phyloP scores from a whole-genome alignment of 2,888 invertebrate species.

The Pachydiplax longipennis region DNA sequence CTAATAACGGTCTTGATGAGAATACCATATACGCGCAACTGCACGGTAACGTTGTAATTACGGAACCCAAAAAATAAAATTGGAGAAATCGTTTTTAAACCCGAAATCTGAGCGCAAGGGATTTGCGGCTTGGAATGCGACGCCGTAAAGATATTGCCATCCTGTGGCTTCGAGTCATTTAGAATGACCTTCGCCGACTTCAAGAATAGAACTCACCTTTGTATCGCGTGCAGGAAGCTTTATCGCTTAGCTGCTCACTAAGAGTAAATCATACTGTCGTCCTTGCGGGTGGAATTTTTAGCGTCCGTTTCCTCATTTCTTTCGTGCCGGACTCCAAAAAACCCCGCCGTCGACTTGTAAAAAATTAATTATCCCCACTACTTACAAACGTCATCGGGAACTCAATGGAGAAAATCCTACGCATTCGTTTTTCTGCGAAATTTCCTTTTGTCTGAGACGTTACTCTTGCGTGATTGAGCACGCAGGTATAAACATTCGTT shows the following conservation, averaged over 20 bases:
- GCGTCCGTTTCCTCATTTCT: not conserved
- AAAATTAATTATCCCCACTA: no score
- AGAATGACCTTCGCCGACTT: not conserved
- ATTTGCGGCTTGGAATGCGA: not conserved
- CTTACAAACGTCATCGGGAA: no score
- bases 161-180: conserved; percentile 12
- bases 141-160: not conserved
- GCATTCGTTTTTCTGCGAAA: no score
- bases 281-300: not conserved
- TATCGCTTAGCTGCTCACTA: not conserved
- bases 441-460: no score
- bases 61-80: not conserved
- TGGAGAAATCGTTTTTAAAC: not conserved
- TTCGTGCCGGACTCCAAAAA: not conserved
- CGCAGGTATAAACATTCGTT: no score
- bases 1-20: no score
- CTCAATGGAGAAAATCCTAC: no score
- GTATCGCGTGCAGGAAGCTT: not conserved
- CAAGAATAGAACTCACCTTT: conserved; percentile 5
- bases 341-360: no score
- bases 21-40: no score
- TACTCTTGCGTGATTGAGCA: no score
- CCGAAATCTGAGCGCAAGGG: not conserved
- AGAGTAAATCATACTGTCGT: conserved; percentile 14
- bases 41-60: no score